A percentile compares a stretch with the other conserved stretches of the same genome.
phyloP scores from a whole-genome alignment of 1,140 invertebrate species.

The Achroia grisella region DNA sequence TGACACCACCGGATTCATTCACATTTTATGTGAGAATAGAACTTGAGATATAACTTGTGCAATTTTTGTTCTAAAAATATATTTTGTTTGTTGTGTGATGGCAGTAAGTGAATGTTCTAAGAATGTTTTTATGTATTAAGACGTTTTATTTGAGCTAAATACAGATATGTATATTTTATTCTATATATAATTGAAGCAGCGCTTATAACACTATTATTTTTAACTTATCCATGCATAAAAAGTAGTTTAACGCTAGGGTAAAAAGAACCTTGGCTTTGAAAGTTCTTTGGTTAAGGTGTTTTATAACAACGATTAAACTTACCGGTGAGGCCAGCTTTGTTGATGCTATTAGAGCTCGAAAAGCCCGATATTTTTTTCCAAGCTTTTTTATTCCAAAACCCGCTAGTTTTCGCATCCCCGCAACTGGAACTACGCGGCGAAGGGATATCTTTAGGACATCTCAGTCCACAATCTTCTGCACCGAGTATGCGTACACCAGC shows the following conservation, averaged over 20 bases:
- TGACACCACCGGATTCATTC: conserved; percentile 44
- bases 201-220: conserved; percentile 1
- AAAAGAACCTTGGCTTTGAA: not conserved
- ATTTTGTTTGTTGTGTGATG: conserved; percentile 25
- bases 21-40: conserved; percentile 41
- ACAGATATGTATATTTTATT: conserved; percentile 21
- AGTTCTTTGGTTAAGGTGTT: not conserved
- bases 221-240: conserved; percentile 3
- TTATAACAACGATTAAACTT: conserved; percentile 36
- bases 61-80: conserved; percentile 24
- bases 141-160: conserved; percentile 47
- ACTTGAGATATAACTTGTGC: conserved; percentile 23
- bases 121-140: conserved; percentile 14
- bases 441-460: conserved; percentile 42
- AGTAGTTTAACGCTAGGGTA: not conserved
- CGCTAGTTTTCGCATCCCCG: conserved; percentile 69
- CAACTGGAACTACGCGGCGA: conserved; percentile 66
- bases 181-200: conserved; percentile 5
- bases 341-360: conserved; percentile 78
- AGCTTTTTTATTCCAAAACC: conserved; percentile 81
- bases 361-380: conserved; percentile 86
- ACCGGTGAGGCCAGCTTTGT: conserved; percentile 77
- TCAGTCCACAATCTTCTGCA: conserved; percentile 50
- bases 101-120: conserved; percentile 21
- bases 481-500: conserved; percentile 56